phyloP scores from a whole-genome alignment of 2,113 vertebrate genomes.

The Boleophthalmus pectinirostris region DNA sequence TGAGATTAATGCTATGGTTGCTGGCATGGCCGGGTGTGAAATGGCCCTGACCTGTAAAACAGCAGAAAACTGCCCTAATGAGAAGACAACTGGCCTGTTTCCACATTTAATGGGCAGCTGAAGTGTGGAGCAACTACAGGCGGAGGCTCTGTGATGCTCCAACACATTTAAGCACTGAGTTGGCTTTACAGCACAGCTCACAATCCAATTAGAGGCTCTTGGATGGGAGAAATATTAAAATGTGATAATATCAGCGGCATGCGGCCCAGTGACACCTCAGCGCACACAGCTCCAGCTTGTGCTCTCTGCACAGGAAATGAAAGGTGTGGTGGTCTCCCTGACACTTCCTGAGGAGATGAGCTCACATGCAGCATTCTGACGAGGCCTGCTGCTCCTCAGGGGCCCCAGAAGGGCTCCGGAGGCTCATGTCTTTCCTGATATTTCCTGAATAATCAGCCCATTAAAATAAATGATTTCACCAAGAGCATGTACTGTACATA shows the following conservation, averaged over 20 bases:
- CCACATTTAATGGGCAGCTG: constrained; percentile 20
- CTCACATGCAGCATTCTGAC: constrained; percentile 72
- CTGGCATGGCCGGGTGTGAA: constrained; percentile 6
- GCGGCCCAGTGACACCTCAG: constrained; percentile 29
- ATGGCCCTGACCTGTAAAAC: constrained; percentile 12
- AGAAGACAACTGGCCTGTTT: constrained; percentile 15
- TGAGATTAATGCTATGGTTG: constrained; percentile 10
- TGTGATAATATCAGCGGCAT: constrained; percentile 63
- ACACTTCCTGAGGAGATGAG: constrained; percentile 73
- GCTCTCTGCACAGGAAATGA: constrained; percentile 69
- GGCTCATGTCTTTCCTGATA: constrained; percentile 73
- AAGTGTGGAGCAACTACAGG: constrained; percentile 5
- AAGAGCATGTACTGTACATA: constrained; percentile 72
- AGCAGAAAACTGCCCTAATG: constrained; percentile 31
- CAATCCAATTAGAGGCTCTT: constrained; percentile 54
- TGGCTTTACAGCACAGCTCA: constrained; percentile 14
- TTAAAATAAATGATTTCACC: constrained; percentile 74
- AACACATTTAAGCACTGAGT: constrained; percentile 25
- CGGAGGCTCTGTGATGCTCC: constrained; percentile 10
- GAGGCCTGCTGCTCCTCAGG: constrained; percentile 63
- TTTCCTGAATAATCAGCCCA: constrained; percentile 77
- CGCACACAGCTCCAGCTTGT: constrained; percentile 44
- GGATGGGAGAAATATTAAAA: constrained; percentile 58
- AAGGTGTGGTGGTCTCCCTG: constrained; percentile 65
- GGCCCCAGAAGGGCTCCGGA: constrained; percentile 50